Percentiles rank a stretch among this genome's conserved stretches.
These are phyloP conservation scores for Acromyrmex echinatior DNA, from an alignment of 1,140 invertebrate species.

Conservation along the genomic window DNA sequence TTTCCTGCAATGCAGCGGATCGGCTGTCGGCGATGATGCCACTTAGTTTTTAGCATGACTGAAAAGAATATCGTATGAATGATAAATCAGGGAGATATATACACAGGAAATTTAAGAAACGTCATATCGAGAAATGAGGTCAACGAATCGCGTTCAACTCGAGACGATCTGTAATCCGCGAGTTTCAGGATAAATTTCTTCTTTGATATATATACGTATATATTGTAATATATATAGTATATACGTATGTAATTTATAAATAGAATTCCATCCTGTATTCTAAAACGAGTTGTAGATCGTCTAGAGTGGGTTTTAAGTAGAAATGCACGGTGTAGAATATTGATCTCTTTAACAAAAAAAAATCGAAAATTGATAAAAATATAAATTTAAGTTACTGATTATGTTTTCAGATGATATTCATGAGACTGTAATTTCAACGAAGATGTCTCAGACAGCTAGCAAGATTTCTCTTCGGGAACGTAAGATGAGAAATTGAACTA, in stretches of 20 bases:
- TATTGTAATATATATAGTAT: not conserved
- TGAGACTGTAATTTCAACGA: slow-evolving; percentile 25
- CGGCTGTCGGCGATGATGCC: not conserved
- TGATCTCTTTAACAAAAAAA: not conserved
- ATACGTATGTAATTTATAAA: slow-evolving; percentile 5
- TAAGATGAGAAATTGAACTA: slow-evolving; percentile 69
- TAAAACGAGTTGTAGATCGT: not conserved
- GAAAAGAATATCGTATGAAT: not conserved
- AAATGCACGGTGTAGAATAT: not conserved
- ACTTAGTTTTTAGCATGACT: not conserved
- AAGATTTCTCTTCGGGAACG: slow-evolving; percentile 28
- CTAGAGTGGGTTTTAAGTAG: not conserved
- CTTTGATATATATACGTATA: not conserved
- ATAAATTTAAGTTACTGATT: slow-evolving; percentile 28
- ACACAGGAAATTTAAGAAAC: no score
- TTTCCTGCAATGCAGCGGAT: slow-evolving; percentile 24
- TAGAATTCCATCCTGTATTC: not conserved
- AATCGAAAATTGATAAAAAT: slow-evolving; percentile 22
- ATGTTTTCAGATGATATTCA: slow-evolving; percentile 30
- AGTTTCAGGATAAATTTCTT: not conserved
- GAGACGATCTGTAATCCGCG: not conserved
- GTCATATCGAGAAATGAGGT: no score
- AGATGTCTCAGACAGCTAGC: slow-evolving; percentile 53
- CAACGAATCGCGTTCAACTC: no score
- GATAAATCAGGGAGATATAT: not conserved